Conservation (phyloP, 2,888 invertebrate species). For the Himalopsyche tibetana region DNA sequence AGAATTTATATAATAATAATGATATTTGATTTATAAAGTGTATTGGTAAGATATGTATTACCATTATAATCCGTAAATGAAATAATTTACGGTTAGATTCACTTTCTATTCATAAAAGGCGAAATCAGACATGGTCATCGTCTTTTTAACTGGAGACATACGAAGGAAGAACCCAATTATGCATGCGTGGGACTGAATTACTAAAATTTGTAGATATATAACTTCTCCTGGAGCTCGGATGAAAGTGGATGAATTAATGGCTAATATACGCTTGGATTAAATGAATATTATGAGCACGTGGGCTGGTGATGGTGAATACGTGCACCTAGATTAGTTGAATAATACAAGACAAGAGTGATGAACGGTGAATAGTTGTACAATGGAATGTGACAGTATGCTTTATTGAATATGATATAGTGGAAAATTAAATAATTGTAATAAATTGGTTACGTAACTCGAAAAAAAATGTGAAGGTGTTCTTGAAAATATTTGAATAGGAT, state of each 20-base stretch:
- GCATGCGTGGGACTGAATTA: slow-evolving; percentile 14
- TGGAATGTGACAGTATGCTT: neutral
- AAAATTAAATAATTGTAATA: neutral
- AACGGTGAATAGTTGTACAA: neutral
- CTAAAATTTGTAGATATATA: neutral
- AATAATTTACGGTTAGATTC: slow-evolving; percentile 32
- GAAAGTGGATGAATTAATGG: slow-evolving; percentile 32
- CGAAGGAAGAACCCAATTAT: slow-evolving; percentile 20
- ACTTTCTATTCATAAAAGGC: slow-evolving; percentile 4
- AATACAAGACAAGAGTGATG: neutral
- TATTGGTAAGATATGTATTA: too few relatives aligned
- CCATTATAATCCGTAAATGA: too few relatives aligned
- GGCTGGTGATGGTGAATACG: neutral
- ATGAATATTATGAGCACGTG: slow-evolving; percentile 1
- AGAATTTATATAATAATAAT: too few relatives aligned
- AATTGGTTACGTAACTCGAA: neutral
- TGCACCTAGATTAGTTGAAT: neutral
- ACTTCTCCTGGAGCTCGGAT: neutral
- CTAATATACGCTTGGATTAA: neutral
- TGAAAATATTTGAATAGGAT: too few relatives aligned
- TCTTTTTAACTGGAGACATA: neutral
- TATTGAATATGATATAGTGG: slow-evolving; percentile 12
- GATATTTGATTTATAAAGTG: too few relatives aligned
- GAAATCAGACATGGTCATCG: neutral
- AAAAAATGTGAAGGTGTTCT: neutral